These are phyloP conservation scores for Cochlearius cochlearius DNA, from an alignment of 2,113 vertebrate species.

Conservation along the genomic window DNA sequence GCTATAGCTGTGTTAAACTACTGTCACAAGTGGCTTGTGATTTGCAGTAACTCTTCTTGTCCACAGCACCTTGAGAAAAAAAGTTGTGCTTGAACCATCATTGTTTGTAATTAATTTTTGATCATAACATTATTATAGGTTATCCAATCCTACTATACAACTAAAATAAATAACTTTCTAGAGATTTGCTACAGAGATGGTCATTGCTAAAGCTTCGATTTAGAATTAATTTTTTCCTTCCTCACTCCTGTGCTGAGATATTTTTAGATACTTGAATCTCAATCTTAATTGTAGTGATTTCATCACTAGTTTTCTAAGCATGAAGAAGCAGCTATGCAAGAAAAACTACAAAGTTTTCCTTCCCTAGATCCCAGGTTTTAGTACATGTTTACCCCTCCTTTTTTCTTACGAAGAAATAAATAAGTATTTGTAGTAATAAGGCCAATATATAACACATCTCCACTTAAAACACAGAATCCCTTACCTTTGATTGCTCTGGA, in stretches of 20 bases:
- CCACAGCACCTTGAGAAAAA: neutral
- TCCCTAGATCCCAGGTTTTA: neutral
- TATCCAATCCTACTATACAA: neutral
- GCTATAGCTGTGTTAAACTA: neutral
- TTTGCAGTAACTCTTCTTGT: neutral
- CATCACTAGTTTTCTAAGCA: neutral
- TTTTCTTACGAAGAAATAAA: conserved; percentile 23
- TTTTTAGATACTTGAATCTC: neutral
- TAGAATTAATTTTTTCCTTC: neutral
- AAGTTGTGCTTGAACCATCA: neutral
- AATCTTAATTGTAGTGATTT: neutral
- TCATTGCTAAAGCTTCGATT: neutral
- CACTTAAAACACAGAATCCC: conserved; percentile 40
- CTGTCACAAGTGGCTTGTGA: neutral
- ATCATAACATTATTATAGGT: neutral
- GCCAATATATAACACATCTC: neutral
- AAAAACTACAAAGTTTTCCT: neutral
- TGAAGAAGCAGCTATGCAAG: neutral
- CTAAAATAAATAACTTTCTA: neutral
- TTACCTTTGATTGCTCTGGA: conserved; percentile 98
- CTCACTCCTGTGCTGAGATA: neutral
- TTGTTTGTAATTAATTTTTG: neutral
- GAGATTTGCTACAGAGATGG: neutral
- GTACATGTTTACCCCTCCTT: neutral
- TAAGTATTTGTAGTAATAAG: conserved; percentile 41